These are phyloP conservation scores for Drosophila saltans DNA, from an alignment of 1,140 invertebrate species.

Conservation along the genomic window DNA sequence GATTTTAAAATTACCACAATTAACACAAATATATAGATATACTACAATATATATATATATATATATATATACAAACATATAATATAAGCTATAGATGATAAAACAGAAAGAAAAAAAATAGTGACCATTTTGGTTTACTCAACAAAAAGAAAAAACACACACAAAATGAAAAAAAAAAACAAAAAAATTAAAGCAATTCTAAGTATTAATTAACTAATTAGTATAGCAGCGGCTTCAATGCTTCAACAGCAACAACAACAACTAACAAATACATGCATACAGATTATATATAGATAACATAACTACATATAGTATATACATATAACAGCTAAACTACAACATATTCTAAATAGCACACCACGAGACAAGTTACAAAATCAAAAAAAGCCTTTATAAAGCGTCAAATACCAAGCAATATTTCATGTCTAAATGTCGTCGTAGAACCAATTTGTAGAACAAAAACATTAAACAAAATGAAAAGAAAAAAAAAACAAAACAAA, in stretches of 20 bases:
- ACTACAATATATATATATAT: slow-evolving; percentile 3
- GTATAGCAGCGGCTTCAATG: slow-evolving; percentile 62
- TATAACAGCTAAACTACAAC: slow-evolving; percentile 25
- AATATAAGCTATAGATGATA: slow-evolving; percentile 54
- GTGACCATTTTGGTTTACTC: slow-evolving; percentile 26
- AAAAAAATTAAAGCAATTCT: slow-evolving; percentile 70
- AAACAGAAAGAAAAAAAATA: neutral
- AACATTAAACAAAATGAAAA: slow-evolving; percentile 39
- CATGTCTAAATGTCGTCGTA: slow-evolving; percentile 73
- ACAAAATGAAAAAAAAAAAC: slow-evolving; percentile 62
- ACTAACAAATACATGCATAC: slow-evolving; percentile 52
- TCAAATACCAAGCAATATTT: slow-evolving; percentile 76
- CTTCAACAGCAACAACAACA: slow-evolving; percentile 71
- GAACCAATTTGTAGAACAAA: slow-evolving; percentile 65
- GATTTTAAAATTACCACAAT: slow-evolving; percentile 56
- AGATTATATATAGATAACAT: slow-evolving; percentile 40
- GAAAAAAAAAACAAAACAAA: slow-evolving; percentile 34
- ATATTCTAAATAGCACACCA: slow-evolving; percentile 39
- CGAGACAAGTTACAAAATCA: slow-evolving; percentile 65
- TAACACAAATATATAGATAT: slow-evolving; percentile 41
- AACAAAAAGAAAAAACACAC: slow-evolving; percentile 11
- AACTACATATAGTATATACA: slow-evolving; percentile 33
- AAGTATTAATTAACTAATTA: slow-evolving; percentile 76
- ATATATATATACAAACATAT: slow-evolving; percentile 25
- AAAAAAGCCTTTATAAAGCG: slow-evolving; percentile 72